These are phyloP conservation scores for Bolinopsis microptera DNA, from an alignment of 37 sponge, comb jelly and placozoan genomes.

Conservation along the genomic window DNA sequence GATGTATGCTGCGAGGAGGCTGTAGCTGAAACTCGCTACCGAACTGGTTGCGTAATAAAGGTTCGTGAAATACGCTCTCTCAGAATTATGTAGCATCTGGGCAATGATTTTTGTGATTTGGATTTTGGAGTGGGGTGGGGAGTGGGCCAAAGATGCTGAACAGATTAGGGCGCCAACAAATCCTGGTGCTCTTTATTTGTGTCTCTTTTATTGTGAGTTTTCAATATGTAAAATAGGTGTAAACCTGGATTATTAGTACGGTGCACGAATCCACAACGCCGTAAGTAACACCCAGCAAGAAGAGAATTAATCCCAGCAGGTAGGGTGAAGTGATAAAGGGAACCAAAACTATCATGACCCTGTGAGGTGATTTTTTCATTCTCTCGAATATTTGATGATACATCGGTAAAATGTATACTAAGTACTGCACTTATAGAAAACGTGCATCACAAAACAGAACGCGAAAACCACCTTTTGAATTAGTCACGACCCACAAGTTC, in stretches of 20 bases:
- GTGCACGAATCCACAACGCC: neutral
- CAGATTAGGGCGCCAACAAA: too few relatives aligned
- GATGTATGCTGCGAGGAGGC: neutral
- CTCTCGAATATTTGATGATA: too few relatives aligned
- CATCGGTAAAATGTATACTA: neutral
- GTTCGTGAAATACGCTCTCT: constrained; percentile 3
- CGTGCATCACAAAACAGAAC: too few relatives aligned
- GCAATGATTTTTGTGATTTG: too few relatives aligned
- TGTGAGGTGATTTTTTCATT: too few relatives aligned
- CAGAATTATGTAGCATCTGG: neutral
- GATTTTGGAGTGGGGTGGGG: neutral
- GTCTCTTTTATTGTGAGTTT: too few relatives aligned
- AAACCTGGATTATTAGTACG: constrained; percentile 40
- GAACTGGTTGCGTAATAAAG: neutral
- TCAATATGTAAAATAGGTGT: too few relatives aligned
- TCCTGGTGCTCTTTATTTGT: too few relatives aligned
- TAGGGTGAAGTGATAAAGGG: neutral
- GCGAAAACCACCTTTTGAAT: too few relatives aligned
- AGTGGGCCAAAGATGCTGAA: neutral
- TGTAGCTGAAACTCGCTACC: neutral
- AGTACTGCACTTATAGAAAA: too few relatives aligned
- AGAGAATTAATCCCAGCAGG: neutral
- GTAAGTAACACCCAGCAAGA: neutral
- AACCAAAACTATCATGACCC: neutral
- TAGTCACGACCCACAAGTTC: too few relatives aligned